These are phyloP conservation scores for Chironomus striatipennis DNA, from an alignment of 1,140 invertebrate species.

Conservation along the genomic window DNA sequence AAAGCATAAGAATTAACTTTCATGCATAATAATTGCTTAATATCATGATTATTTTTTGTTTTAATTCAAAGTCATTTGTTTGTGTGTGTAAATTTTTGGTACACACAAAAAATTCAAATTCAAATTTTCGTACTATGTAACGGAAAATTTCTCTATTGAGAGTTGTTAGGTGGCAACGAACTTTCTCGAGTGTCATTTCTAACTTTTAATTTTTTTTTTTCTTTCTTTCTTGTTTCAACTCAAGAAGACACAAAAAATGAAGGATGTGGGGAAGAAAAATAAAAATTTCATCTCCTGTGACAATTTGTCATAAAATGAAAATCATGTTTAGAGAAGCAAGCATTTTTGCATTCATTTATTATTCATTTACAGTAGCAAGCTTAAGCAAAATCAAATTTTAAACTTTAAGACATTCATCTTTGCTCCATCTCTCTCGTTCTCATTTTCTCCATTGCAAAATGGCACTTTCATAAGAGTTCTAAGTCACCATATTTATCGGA, in stretches of 20 bases:
- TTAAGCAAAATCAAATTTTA: slow-evolving; percentile 9
- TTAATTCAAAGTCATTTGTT: no score
- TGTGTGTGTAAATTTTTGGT: no score
- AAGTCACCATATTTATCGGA: neutral
- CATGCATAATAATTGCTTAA: no score
- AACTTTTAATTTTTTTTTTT: neutral
- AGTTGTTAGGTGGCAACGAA: neutral
- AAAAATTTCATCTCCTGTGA: neutral
- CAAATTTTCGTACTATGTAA: neutral
- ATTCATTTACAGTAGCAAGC: neutral
- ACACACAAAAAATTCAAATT: no score
- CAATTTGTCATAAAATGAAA: slow-evolving; percentile 3
- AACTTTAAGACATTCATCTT: neutral
- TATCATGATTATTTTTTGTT: no score
- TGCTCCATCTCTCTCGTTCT: neutral
- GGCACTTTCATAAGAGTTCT: neutral
- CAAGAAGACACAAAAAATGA: neutral
- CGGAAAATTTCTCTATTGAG: no score
- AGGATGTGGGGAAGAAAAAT: neutral
- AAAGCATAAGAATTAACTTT: no score
- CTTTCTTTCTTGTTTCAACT: neutral
- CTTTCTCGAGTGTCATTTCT: neutral
- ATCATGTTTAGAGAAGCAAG: neutral
- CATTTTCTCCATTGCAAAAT: no score
- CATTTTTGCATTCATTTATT: neutral